These are phyloP conservation scores for Chaetodon trifascialis DNA, from an alignment of 2,113 vertebrate species.

Conservation along the genomic window DNA sequence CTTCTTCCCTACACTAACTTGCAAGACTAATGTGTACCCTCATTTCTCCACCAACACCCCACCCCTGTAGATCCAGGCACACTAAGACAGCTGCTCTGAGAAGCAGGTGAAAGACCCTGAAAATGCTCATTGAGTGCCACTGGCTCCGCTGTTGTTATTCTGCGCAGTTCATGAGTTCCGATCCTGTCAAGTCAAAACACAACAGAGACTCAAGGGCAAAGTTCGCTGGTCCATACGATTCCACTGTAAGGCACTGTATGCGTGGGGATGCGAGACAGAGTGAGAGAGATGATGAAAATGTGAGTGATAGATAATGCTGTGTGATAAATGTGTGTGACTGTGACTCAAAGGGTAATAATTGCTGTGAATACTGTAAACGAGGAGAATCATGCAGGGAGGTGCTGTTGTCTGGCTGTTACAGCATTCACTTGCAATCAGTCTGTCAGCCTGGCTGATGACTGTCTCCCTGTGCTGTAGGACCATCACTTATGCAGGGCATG, in stretches of 20 bases:
- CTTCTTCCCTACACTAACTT: slow-evolving; percentile 33
- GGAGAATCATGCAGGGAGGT: slow-evolving; percentile 4
- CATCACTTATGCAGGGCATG: slow-evolving; percentile 40
- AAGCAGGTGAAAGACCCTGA: slow-evolving; percentile 38
- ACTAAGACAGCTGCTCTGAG: slow-evolving; percentile 9
- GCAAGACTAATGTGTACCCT: slow-evolving; percentile 56
- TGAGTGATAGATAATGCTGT: background rate
- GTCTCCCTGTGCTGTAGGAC: slow-evolving; percentile 29
- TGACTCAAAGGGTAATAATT: slow-evolving; percentile 39
- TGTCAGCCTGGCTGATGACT: slow-evolving; percentile 57
- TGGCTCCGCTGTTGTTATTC: slow-evolving; percentile 48
- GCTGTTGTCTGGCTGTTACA: slow-evolving; percentile 39
- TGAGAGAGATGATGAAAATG: slow-evolving; percentile 16
- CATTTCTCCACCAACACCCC: slow-evolving; percentile 15
- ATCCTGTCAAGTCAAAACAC: slow-evolving; percentile 43
- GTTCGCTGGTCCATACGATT: slow-evolving; percentile 31
- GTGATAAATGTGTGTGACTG: background rate
- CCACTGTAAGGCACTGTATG: slow-evolving; percentile 13
- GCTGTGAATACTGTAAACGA: slow-evolving; percentile 44
- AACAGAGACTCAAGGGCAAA: slow-evolving; percentile 37
- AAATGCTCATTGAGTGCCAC: slow-evolving; percentile 31
- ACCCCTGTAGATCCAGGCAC: background rate
- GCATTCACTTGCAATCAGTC: slow-evolving; percentile 76
- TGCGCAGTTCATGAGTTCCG: slow-evolving; percentile 27
- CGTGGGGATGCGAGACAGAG: slow-evolving; percentile 15